Conservation (phyloP, 2,888 invertebrate species). For the Chorisops tibialis region DNA sequence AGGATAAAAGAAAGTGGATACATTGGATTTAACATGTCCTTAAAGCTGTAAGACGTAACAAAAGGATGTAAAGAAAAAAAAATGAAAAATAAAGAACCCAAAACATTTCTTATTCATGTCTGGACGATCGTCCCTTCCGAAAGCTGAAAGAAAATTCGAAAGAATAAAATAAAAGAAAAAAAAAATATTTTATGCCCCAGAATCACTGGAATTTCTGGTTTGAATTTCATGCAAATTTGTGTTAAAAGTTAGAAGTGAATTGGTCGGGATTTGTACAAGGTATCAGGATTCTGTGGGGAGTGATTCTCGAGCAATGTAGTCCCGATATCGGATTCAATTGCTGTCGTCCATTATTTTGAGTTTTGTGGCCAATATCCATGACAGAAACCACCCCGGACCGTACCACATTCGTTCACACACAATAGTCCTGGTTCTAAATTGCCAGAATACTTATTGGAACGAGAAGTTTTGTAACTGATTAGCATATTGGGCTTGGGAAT, state of each 20-base stretch:
- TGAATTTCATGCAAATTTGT: constrained; percentile 20
- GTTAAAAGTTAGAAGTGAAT: not conserved
- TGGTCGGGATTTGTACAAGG: not conserved
- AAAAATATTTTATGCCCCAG: constrained; percentile 7
- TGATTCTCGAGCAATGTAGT: too few relatives aligned
- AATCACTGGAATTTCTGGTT: constrained; percentile 3
- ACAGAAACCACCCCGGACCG: too few relatives aligned
- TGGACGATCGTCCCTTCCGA: too few relatives aligned
- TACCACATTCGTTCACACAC: too few relatives aligned
- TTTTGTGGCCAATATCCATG: constrained; percentile 7
- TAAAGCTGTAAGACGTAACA: not conserved
- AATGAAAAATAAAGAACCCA: too few relatives aligned
- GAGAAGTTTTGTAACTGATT: too few relatives aligned
- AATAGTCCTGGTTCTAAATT: too few relatives aligned
- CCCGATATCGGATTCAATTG: constrained; percentile 21
- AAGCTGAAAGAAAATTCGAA: not conserved
- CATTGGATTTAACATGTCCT: constrained; percentile 8
- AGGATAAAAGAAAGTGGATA: constrained; percentile 1
- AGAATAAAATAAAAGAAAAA: not conserved
- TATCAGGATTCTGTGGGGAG: too few relatives aligned
- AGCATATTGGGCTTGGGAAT: too few relatives aligned
- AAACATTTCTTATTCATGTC: too few relatives aligned
- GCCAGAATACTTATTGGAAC: too few relatives aligned
- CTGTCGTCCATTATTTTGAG: constrained; percentile 5
- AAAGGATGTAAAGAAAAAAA: not conserved